A percentile compares a stretch with the other conserved stretches of the same genome.
Conservation (phyloP, 2,113 vertebrate genomes). For the Hypomesus transpacificus region DNA sequence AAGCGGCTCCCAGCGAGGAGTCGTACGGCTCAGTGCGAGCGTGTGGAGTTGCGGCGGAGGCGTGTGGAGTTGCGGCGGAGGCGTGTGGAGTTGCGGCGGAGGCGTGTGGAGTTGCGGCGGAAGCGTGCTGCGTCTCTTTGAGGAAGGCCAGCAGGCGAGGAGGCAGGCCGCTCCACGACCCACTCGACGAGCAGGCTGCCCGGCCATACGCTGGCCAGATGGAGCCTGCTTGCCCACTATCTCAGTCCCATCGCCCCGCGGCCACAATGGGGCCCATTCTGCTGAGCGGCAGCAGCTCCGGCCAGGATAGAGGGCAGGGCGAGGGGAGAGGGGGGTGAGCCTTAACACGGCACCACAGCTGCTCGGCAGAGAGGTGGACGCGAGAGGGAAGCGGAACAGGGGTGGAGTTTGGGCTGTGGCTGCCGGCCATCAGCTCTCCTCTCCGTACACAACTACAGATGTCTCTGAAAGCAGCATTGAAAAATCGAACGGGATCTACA, state of each 20-base stretch:
- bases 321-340: not conserved
- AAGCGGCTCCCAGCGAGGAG: conserved; percentile 15
- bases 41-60: conserved; percentile 26
- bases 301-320: conserved; percentile 1
- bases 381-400: not conserved
- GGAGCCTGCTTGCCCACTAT: conserved; percentile 32
- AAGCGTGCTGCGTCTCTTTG: conserved; percentile 12
- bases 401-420: conserved; percentile 8
- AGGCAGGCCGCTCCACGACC: conserved; percentile 17
- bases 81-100: conserved; percentile 17
- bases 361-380: conserved; percentile 8
- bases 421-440: not conserved
- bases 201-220: conserved; percentile 56
- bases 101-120: conserved; percentile 23
- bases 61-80: conserved; percentile 12
- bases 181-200: conserved; percentile 44
- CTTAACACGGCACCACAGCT: conserved; percentile 25
- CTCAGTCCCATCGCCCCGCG: conserved; percentile 44
- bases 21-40: not conserved
- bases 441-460: not conserved
- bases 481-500: no score
- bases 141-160: conserved; percentile 41
- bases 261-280: conserved; percentile 61
- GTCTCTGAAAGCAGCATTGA: not conserved
- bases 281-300: conserved; percentile 23